Base-by-base conservation (phyloP, 2,888 invertebrate species). In the Thymelicus sylvestris region DNA sequence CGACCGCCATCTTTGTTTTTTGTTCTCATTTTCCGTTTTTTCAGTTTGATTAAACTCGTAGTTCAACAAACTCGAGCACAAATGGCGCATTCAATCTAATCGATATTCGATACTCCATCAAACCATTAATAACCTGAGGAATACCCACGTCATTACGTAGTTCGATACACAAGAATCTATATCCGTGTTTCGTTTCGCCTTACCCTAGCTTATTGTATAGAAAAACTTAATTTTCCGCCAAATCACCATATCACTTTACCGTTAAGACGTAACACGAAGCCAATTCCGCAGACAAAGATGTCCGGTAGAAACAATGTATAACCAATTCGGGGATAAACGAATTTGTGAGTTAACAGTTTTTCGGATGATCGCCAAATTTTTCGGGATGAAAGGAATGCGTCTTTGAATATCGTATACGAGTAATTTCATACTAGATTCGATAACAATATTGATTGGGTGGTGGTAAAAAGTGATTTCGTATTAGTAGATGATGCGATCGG, bases 381-480 rank as follows among this genome's bases (percentile, higher is more conserved):
- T 81, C 85, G 87, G 83, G 87, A 87, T 83, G 88, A 85, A 86
- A 86, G 90, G 88, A 90, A 91, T 89, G 81, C 82, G 81, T 79
- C 79, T 77, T 79, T 82, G 86, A 83, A 83, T 79, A 83, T 78
- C 83, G 86, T 57, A 57, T 38, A 57, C 31, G 57, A 57, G 57
- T 89, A 90, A 92, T 92, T 92, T 93, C 88, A 90, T 91, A 90
- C 89, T 85, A 81, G 87, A 89, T 88, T 85, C 84, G 85, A 84
- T 88, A 90, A 91, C 88, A 90, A 90, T 88, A 87, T 88, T 86
- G 84, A 55, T 55, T 55, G 78, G 78, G 80, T 65, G 84, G 75
- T 82, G 80, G 81, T 86, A 90, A 91, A 92, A 93, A 92, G 81
- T 86, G 86, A 86, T 87, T 89, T 86, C 83, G 87, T 87, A 88